phyloP scores from a whole-genome alignment of 92 coral and sea anemone genomes.

The Micromussa lordhowensis region DNA sequence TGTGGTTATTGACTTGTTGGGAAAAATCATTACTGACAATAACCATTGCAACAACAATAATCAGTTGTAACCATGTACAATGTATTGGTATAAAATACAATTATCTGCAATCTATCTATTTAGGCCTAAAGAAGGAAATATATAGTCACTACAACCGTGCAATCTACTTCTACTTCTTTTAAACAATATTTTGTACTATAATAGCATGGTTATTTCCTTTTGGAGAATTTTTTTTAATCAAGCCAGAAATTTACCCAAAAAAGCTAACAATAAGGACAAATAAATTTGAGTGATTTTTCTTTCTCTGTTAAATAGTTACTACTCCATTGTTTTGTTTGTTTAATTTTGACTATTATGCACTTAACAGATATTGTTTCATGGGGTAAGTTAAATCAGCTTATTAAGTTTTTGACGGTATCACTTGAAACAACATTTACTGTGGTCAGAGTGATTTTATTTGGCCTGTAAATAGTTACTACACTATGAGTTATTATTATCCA shows the following conservation, averaged over 20 bases:
- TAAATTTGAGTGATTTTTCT: slow-evolving; percentile 25
- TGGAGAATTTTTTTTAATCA: too few relatives aligned
- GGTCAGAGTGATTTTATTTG: slow-evolving; percentile 7
- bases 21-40: slow-evolving; percentile 41
- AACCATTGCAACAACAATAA: slow-evolving; percentile 40
- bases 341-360: slow-evolving; percentile 35
- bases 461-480: not conserved
- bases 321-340: slow-evolving; percentile 43
- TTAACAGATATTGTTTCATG: slow-evolving; percentile 45
- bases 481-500: not conserved
- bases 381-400: slow-evolving; percentile 20
- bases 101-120: not conserved
- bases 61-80: not conserved
- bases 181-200: too few relatives aligned
- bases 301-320: slow-evolving; percentile 34
- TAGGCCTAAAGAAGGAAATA: too few relatives aligned
- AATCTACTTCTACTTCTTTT: too few relatives aligned
- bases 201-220: too few relatives aligned
- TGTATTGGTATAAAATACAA: slow-evolving; percentile 20
- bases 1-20: not conserved
- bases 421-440: too few relatives aligned
- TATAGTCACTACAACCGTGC: too few relatives aligned
- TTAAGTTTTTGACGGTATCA: too few relatives aligned
- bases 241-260: too few relatives aligned
- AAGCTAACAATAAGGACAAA: not conserved